Base-by-base conservation (phyloP, 2,888 invertebrate genomes). In the Mayetiola destructor region DNA sequence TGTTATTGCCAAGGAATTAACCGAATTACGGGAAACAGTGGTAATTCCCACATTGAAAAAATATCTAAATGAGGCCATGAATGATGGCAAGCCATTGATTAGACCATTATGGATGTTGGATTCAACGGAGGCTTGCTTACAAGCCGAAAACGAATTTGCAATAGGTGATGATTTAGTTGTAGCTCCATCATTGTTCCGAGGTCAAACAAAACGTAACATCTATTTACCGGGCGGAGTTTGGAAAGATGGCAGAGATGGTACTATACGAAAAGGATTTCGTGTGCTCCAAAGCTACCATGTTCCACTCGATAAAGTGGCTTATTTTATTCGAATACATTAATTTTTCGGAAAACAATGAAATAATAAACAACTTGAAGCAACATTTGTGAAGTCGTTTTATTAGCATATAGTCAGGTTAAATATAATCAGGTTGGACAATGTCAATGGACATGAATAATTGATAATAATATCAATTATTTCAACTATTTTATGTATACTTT, bases 141-240 rank as follows among this genome's bases (percentile, higher is more conserved):
- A 79, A 1, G 84, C 88, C 0, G 78, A 79, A 21, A 91, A 92
- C 67, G 88, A 94, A 70, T 94, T 94, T 69, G 84, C 88, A 0
- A 80, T 95, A 1, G 94, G 94, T 0, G 88, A 88, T 62, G 88
- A 91, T 68, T 75, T 94, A 1, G 86, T 94, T 32, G 92, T 94
- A 0, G 94, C 94, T 0, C 94, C 94, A 0, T 80, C 94, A 55
- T 69, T 93, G 32, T 75, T 82, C 56, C 77, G 80, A 0, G 83
- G 84, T 1, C 77, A 80, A 39, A 80, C 81, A 29, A 80, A 82
- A 61, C 76, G 85, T 61, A 92, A 67, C 80, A 86, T 95, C 58
- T 93, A 93, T 67, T 76, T 92, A 29, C 93, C 93, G 0, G 84
- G 84, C 27, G 96, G 94, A 0, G 85, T 90, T 0, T 95, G 95